Percentiles rank a stretch among this genome's conserved stretches.
These are phyloP conservation scores for Heliopora coerulea DNA, from an alignment of 92 coral and sea anemone genomes.

Conservation along the genomic window DNA sequence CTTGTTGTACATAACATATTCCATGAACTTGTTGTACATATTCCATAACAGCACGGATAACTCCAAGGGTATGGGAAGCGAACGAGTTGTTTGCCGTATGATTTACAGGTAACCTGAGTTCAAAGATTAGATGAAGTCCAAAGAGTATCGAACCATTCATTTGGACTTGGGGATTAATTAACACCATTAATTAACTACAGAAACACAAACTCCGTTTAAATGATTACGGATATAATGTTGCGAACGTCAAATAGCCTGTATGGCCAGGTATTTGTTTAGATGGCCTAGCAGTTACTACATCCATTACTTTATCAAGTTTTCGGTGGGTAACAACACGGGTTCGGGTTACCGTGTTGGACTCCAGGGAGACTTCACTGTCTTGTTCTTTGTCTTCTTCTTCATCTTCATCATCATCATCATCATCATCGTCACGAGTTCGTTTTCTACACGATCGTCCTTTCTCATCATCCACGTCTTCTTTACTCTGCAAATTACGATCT, in stretches of 20 bases:
- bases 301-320: neutral
- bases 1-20: too few species aligned
- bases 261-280: slow-evolving; percentile 84
- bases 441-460: neutral
- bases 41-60: too few species aligned
- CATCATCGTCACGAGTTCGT: slow-evolving; percentile 2
- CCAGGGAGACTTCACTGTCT: neutral
- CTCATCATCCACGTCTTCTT: neutral
- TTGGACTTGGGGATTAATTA: too few species aligned
- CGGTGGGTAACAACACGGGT: neutral
- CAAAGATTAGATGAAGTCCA: too few species aligned
- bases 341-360: slow-evolving; percentile 1
- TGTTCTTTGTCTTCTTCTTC: slow-evolving; percentile 3
- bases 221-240: slow-evolving; percentile 53
- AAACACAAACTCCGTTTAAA: too few species aligned
- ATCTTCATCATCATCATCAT: neutral
- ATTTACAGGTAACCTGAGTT: too few species aligned
- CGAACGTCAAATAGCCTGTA: slow-evolving; percentile 93
- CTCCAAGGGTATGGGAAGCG: too few species aligned
- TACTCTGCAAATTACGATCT: neutral
- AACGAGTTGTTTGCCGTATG: too few species aligned
- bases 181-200: too few species aligned
- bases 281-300: slow-evolving; percentile 4
- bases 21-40: too few species aligned
- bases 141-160: too few species aligned